Evolutionary conservation across 2,113 vertebrate genomes (phyloP).

Genomic region (Etheostoma spectabile): DNA sequence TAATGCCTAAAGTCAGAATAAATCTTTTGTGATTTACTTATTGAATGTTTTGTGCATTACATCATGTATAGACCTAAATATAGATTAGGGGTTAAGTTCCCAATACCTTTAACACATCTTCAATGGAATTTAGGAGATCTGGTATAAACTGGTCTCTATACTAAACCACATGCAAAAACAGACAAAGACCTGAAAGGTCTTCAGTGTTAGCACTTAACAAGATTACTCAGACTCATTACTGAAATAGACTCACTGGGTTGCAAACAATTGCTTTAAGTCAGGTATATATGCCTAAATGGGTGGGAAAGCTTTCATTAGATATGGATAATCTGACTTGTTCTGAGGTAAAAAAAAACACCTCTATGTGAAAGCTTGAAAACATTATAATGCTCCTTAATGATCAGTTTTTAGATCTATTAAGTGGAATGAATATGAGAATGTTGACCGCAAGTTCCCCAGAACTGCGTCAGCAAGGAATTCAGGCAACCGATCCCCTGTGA

Average conservation of each 20-base stretch:
- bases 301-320: not conserved
- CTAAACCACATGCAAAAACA: not conserved
- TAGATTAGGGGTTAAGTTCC: no score
- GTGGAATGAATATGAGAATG: not conserved
- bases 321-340: not conserved
- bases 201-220: constrained; percentile 4
- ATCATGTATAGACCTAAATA: no score
- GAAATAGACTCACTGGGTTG: constrained; percentile 19
- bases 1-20: no score
- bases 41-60: no score
- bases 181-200: constrained; percentile 9
- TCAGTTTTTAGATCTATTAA: constrained; percentile 20
- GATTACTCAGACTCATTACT: not conserved
- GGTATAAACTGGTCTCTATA: not conserved
- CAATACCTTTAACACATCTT: constrained; percentile 11
- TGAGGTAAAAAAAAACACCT: constrained; percentile 1
- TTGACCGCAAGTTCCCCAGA: constrained; percentile 22
- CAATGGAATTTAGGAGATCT: not conserved
- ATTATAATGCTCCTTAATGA: constrained; percentile 4
- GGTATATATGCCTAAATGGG: not conserved
- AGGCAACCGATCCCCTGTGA: constrained; percentile 60
- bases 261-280: constrained; percentile 18
- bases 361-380: not conserved
- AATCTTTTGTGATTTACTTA: no score
- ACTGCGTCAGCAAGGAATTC: constrained; percentile 52